Base-by-base conservation (phyloP, 2,888 invertebrate species). In the Pelosia muscerda region DNA sequence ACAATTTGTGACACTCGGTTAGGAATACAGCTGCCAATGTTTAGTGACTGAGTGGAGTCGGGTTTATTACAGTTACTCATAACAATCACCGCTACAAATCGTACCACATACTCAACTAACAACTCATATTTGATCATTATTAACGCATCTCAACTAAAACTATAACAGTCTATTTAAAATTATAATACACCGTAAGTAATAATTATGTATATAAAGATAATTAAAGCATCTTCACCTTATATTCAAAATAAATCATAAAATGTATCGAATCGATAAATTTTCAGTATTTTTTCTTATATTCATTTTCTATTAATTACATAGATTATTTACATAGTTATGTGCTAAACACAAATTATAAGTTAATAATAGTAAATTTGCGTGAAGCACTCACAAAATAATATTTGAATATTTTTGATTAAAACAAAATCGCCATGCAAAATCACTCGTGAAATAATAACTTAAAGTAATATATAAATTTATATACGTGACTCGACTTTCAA, bases 151-250 rank as follows among this genome's bases (percentile, higher is more conserved):
- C 89, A 92, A 92, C 91, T 94, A 93, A 94, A 93, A 90, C 92
- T 95, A 94, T 95, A 95, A 95, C 95, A 95, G 95, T 95, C 95
- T 94, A 92, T 95, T 92, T 90, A 92, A 92, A 95, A 94, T 93
- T 92, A 94, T 93, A 93, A 92, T 94, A 95, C 92, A 92, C 89
- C 90, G 90, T 92, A 91, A 90, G 87, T 90, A 92, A 92, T 90
- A 90, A 91, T 88, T 88, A 91, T 89, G 80, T 86, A 89, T 93
- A 91, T 91, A 92, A 82, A 92, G 92, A 94, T 94, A 95, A 94
- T 95, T 95, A 95, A 95, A 95, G 95, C 95, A 93, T 95, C 92
- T 92, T 90, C 93, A 94, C 94, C 95, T 94, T 93, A 94, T 83
- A 91, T 85, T 94, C 92, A 90, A 93, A 91, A 92, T 93, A 93